Evolutionary conservation across 2,797 vertebrate genomes (phyloP).

Genomic region (Emys orbicularis): DNA sequence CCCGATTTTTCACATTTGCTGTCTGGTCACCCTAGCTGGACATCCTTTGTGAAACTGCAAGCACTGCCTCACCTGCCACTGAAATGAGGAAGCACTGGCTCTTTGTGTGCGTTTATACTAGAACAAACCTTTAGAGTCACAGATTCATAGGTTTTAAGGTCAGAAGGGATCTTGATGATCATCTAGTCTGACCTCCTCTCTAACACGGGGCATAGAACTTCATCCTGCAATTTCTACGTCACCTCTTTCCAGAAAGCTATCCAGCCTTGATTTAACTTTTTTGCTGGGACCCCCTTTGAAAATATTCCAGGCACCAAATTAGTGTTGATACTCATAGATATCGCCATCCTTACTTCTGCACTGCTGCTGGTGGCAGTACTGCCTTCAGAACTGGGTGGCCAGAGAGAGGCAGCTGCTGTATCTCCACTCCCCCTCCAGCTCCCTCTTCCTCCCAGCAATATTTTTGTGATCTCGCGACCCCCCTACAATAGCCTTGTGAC

Average conservation of each 20-base stretch:
- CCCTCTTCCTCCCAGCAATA: too few relatives aligned
- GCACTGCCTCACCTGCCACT: not conserved
- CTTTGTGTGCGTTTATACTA: accelerated
- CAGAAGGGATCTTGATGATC: not conserved
- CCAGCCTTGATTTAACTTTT: not conserved
- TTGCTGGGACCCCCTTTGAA: too few relatives aligned
- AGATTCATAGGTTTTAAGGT: not conserved
- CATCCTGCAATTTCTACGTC: conserved; percentile 17
- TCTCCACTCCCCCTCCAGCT: too few relatives aligned
- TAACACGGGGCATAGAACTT: not conserved
- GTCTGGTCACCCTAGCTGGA: not conserved
- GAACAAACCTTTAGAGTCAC: not conserved
- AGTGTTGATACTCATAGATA: too few relatives aligned
- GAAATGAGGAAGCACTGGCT: accelerated
- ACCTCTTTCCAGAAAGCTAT: not conserved
- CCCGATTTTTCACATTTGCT: too few relatives aligned
- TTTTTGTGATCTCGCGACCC: too few relatives aligned
- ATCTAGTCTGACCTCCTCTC: not conserved
- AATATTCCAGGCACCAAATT: too few relatives aligned
- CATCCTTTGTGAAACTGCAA: not conserved
- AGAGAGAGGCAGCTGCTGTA: too few relatives aligned
- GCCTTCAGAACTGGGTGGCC: too few relatives aligned
- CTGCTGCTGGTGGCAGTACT: too few relatives aligned
- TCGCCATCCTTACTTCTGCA: too few relatives aligned
- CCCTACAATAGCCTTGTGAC: too few relatives aligned